Evolutionary conservation across 1,140 invertebrate genomes (phyloP).

Genomic region (Agraylea sexmaculata): DNA sequence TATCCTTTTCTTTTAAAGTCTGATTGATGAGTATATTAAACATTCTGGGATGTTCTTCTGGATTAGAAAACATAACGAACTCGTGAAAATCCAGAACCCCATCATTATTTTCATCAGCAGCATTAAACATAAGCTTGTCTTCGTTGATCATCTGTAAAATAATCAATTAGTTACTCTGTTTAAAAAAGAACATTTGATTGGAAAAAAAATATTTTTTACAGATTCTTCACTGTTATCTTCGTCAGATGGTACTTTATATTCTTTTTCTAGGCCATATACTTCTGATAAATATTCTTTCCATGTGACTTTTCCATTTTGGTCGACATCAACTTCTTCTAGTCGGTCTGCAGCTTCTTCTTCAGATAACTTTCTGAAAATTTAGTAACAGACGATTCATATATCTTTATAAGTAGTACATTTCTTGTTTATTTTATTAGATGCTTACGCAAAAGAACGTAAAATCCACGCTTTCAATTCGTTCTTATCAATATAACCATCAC

Average conservation of each 20-base stretch:
- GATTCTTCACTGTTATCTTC: slow-evolving; percentile 18
- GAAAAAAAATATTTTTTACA: slow-evolving; percentile 17
- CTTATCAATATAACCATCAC: slow-evolving; percentile 62
- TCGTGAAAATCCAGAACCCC: slow-evolving; percentile 65
- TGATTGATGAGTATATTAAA: slow-evolving; percentile 70
- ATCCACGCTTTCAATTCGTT: slow-evolving; percentile 89
- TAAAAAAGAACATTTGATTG: slow-evolving; percentile 26
- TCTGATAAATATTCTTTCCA: slow-evolving; percentile 84
- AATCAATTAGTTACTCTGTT: slow-evolving; percentile 1
- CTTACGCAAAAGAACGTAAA: slow-evolving; percentile 79
- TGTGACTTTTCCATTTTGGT: slow-evolving; percentile 69
- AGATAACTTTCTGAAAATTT: slow-evolving; percentile 57
- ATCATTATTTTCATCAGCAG: slow-evolving; percentile 79
- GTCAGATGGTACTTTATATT: slow-evolving; percentile 21
- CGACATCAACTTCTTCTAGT: slow-evolving; percentile 72
- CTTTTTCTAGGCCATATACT: slow-evolving; percentile 61
- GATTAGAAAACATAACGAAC: slow-evolving; percentile 83
- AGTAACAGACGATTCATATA: not conserved
- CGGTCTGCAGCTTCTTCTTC: slow-evolving; percentile 80
- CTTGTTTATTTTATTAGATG: slow-evolving; percentile 18
- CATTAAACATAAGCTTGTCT: slow-evolving; percentile 76
- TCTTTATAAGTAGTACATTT: not conserved
- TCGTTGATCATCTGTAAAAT: slow-evolving; percentile 49
- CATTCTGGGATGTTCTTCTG: slow-evolving; percentile 89
- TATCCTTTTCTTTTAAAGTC: slow-evolving; percentile 76